These are phyloP conservation scores for Rhogogaster chlorosoma DNA, from an alignment of 2,888 invertebrate species.

Conservation along the genomic window DNA sequence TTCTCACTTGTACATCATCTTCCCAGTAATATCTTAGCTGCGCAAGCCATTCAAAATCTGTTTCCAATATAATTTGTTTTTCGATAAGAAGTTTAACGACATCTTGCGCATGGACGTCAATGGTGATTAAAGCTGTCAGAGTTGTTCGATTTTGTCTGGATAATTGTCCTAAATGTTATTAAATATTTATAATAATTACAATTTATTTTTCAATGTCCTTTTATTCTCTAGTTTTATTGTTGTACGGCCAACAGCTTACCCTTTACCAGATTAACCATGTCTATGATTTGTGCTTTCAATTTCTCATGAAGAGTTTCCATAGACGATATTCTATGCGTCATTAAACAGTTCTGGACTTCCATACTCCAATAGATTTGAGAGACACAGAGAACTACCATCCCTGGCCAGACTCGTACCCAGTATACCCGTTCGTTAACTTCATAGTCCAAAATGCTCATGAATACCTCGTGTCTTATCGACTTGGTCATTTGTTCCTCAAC, in stretches of 20 bases:
- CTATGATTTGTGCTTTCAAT: slow-evolving; percentile 84
- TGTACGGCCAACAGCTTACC: slow-evolving; percentile 58
- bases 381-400: slow-evolving; percentile 89
- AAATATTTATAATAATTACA: not conserved
- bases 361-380: slow-evolving; percentile 92
- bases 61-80: slow-evolving; percentile 84
- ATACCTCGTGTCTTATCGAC: slow-evolving; percentile 85
- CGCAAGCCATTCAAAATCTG: slow-evolving; percentile 92
- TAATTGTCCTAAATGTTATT: slow-evolving; percentile 81
- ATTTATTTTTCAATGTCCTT: not conserved
- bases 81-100: slow-evolving; percentile 85
- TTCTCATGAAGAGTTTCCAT: slow-evolving; percentile 81
- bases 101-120: slow-evolving; percentile 93
- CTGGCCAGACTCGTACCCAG: slow-evolving; percentile 90
- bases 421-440: slow-evolving; percentile 80
- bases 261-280: slow-evolving; percentile 87
- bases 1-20: slow-evolving; percentile 84
- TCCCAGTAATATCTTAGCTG: slow-evolving; percentile 91
- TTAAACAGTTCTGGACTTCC: slow-evolving; percentile 86
- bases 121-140: slow-evolving; percentile 89
- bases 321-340: slow-evolving; percentile 80
- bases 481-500: slow-evolving; percentile 91
- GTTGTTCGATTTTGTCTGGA: slow-evolving; percentile 87
- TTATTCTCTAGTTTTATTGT: not conserved
- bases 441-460: slow-evolving; percentile 84